These are phyloP conservation scores for Parambassis ranga DNA, from an alignment of 2,797 vertebrate species.

Conservation along the genomic window DNA sequence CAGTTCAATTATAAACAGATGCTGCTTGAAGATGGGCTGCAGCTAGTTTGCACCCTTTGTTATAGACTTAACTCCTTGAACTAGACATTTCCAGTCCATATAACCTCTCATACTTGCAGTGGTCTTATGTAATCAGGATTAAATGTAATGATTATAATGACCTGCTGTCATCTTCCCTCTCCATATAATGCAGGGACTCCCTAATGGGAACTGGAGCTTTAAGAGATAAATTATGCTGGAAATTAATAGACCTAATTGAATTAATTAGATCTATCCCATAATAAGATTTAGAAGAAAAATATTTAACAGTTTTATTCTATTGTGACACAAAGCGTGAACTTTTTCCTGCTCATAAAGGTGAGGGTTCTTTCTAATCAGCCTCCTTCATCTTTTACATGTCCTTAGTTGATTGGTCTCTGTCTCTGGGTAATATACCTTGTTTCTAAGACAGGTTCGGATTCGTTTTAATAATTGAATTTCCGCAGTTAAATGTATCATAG, in stretches of 20 bases:
- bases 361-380: neutral
- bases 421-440: neutral
- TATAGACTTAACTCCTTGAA: neutral
- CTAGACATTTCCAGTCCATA: neutral
- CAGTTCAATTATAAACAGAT: no score
- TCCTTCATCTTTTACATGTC: neutral
- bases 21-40: no score
- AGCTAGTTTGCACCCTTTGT: no score
- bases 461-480: neutral
- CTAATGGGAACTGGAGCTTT: neutral
- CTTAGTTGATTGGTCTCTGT: conserved; percentile 1
- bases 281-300: neutral
- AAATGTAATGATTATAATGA: conserved; percentile 1
- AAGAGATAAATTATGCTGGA: neutral
- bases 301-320: neutral
- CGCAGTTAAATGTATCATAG: neutral
- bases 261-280: neutral
- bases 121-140: conserved; percentile 40
- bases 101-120: conserved; percentile 12
- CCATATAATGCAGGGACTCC: neutral
- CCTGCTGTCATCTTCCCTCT: conserved; percentile 6
- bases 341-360: neutral
- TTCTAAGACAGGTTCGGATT: neutral
- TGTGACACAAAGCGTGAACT: neutral
- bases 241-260: neutral